Base-by-base conservation (phyloP, 2,888 invertebrate species). In the Hydrotaea cyrtoneurina region DNA sequence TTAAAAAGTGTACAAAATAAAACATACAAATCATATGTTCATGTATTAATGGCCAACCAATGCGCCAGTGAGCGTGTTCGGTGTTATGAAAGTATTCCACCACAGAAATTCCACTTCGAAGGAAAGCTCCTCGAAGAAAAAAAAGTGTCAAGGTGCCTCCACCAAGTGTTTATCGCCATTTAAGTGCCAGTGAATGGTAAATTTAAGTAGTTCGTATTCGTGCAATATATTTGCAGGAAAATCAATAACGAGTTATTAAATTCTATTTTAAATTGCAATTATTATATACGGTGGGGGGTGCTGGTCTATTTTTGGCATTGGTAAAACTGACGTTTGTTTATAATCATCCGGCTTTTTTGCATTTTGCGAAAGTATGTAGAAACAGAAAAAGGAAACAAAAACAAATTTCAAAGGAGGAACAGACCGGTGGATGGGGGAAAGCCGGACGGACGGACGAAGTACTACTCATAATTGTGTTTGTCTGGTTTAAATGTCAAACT, bases 91-190 rank as follows among this genome's bases (percentile, higher is more conserved):
- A 69, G 21, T 46, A 43, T 39, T 66, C 31, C 3, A 1, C 19
- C 19, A 23, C 11, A 76, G 46, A 17, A 76, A 50, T 21, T 36
- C 21, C 11, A 66, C 39, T 55, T 39, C 7, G 46, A 55, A 53
- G 50, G 26, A 36, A 69, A 23, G 8, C 31, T 26, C 39, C 15
- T 15, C 0, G 62, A 62, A 72, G 19, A 53, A 10, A n/a, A 59
- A 82, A 78, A 62, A 81, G 80, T 78, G 69, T 85, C 85, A 82
- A 85, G 85, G 85, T 82, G 85, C 85, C 85, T 82, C 78, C 43
- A 39, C 43, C 39, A 31, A 77, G 21, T 69, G 76, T 66, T 81
- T 62, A 66, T 26, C 64, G 55, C 39, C 64, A n/a, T 78, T 26
- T 66, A 66, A 81, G 57, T 73, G 84, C 81, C 72, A 78, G 80